Percentiles rank a stretch among this genome's conserved stretches.
Evolutionary conservation across 2,888 invertebrate species (phyloP).

Genomic region (Cryptocheilus praepositus): DNA sequence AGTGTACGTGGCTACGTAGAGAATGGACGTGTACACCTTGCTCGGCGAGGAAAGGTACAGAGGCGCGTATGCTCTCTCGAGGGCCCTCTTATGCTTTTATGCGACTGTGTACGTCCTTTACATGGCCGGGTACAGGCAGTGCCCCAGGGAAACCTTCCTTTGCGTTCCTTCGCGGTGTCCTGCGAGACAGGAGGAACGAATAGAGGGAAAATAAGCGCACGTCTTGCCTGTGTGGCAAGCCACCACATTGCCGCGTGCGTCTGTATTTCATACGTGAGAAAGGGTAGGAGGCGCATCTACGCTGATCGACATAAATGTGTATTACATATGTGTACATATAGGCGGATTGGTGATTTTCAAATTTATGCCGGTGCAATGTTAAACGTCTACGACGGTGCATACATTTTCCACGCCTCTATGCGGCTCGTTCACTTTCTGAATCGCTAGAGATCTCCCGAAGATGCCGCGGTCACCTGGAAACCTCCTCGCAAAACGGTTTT

Average conservation of each 20-base stretch:
- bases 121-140: conserved; percentile 24
- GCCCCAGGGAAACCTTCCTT: conserved; percentile 33
- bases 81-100: conserved; percentile 18
- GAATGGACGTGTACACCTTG: too few relatives aligned
- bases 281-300: not conserved
- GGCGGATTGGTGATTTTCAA: conserved; percentile 60
- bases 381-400: conserved; percentile 59
- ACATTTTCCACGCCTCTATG: too few relatives aligned
- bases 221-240: too few relatives aligned
- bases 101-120: conserved; percentile 19
- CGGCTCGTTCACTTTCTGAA: conserved; percentile 1
- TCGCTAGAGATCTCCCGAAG: not conserved
- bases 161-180: conserved; percentile 31
- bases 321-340: conserved; percentile 4
- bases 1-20: too few relatives aligned
- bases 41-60: not conserved
- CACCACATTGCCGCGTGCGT: not conserved
- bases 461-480: too few relatives aligned
- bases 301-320: not conserved
- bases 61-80: not conserved
- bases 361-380: conserved; percentile 65
- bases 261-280: not conserved
- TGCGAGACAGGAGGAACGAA: conserved; percentile 7
- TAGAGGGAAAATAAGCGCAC: conserved; percentile 10
- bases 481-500: too few relatives aligned